phyloP scores from a whole-genome alignment of 2,797 vertebrate genomes.

The Eidolon dupreanum region DNA sequence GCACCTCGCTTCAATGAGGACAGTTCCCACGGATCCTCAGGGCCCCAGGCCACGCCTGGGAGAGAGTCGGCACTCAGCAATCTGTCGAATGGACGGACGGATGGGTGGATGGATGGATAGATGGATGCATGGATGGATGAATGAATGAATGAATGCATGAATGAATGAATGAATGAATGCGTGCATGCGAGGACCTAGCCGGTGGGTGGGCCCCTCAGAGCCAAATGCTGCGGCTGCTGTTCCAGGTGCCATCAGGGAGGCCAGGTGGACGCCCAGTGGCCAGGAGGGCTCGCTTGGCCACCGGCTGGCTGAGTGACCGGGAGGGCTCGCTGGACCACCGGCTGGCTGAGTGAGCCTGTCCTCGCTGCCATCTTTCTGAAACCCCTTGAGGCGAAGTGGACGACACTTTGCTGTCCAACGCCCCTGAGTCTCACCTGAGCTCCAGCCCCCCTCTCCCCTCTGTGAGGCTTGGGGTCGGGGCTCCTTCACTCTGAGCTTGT shows the following conservation, averaged over 20 bases:
- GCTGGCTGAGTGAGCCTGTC: not conserved
- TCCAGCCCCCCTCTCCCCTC: not conserved
- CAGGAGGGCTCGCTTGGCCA: rapidly evolving
- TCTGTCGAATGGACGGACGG: not conserved
- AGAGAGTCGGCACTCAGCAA: rapidly evolving
- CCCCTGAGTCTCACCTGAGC: not conserved
- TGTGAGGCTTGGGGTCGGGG: not conserved
- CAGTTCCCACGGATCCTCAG: rapidly evolving
- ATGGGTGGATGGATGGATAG: rapidly evolving
- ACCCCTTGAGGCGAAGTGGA: rapidly evolving
- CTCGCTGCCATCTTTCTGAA: not conserved
- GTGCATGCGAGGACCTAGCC: rapidly evolving
- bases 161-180: not conserved
- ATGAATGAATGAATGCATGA: not conserved
- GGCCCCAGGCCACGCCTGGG: rapidly evolving
- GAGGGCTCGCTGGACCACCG: rapidly evolving
- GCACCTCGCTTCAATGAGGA: rapidly evolving
- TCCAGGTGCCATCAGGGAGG: rapidly evolving
- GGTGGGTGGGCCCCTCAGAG: not conserved
- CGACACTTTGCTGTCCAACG: not conserved
- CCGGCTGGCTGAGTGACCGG: rapidly evolving
- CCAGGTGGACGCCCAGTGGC: rapidly evolving
- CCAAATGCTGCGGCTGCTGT: rapidly evolving
- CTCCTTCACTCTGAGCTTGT: not conserved
- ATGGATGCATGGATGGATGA: rapidly evolving